Evolutionary conservation across 2,797 vertebrate genomes (phyloP).

Genomic region (Sebastes oblongus): DNA sequence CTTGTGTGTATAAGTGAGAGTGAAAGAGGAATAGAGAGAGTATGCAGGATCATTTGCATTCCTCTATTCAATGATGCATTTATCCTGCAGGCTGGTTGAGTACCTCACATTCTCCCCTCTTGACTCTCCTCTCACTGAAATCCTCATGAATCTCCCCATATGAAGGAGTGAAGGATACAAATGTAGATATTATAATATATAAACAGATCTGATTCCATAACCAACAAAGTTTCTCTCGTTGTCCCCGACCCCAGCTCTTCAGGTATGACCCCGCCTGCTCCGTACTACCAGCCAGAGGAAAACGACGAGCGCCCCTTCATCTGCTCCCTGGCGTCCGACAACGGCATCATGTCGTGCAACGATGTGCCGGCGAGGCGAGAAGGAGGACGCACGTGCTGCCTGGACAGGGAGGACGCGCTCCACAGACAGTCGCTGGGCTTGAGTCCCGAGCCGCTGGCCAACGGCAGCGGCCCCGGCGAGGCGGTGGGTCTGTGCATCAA

Average conservation of each 20-base stretch:
- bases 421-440: slow-evolving; percentile 85
- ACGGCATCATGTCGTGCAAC: slow-evolving; percentile 95
- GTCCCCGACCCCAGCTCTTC: slow-evolving; percentile 81
- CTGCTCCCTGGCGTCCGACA: slow-evolving; percentile 95
- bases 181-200: not conserved
- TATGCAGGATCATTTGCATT: slow-evolving; percentile 16
- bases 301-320: slow-evolving; percentile 97
- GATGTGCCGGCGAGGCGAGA: slow-evolving; percentile 92
- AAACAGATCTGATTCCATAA: not conserved
- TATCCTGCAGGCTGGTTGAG: slow-evolving; percentile 3
- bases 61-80: slow-evolving; percentile 11
- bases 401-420: slow-evolving; percentile 92
- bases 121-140: not conserved
- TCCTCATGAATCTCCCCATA: not conserved
- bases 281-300: slow-evolving; percentile 94
- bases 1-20: not conserved
- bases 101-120: not conserved
- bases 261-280: slow-evolving; percentile 88
- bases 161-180: not conserved
- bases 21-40: not conserved
- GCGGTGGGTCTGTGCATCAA: slow-evolving; percentile 91
- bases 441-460: slow-evolving; percentile 84
- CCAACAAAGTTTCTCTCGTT: not conserved
- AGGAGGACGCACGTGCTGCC: slow-evolving; percentile 91
- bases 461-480: slow-evolving; percentile 78